Evolutionary conservation across 2,113 vertebrate genomes (phyloP), one percentile per base, ranked within the genome.

Genomic region (Geothlypis trichas): DNA sequence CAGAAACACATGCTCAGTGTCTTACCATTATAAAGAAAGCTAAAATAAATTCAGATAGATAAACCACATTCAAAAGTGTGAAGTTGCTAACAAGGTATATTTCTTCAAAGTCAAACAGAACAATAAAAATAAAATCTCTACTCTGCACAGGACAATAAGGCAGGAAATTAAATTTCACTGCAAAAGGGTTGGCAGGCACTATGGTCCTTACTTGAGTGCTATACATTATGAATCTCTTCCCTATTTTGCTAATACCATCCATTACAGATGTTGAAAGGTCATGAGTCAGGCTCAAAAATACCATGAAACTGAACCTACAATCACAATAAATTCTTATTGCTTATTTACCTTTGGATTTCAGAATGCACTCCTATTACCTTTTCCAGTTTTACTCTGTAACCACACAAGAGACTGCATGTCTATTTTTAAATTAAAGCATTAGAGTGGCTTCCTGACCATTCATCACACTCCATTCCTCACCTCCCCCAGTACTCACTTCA

Each of bases 341-440:
- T 83, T 93, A 61, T 84, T 95, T 96, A 66, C 41, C 69, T 92
- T 93, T 69, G 59, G 49, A 89, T 91, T 89, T 95, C 13, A 7
- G 55, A 91, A 95, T 89, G 74, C 46, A 59, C 42, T 87, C 42
- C 35, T 54, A 46, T 91, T 84, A 72, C 62, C 67, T 94, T 95
- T 77, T 44, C 28, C 58, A 93, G 59, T 83, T 91, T 91, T 87
- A 80, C 37, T 89, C 74, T 85, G 73, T 49, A 93, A 83, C 84
- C 87, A 73, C 77, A 79, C 5, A 84, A 84, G 47, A 84, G 68
- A 30, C 52, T 88, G 61, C 12, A 67, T 42, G 57, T 49, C 89
- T 93, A 87, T 93, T 95, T 95, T 87, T 87, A 96, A 91, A 79
- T 30, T 5, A 91, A 89, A 83, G 81, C 49, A 46, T 76, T 83